phyloP scores from a whole-genome alignment of 2,113 vertebrate genomes.

The Emydura subglobosa region DNA sequence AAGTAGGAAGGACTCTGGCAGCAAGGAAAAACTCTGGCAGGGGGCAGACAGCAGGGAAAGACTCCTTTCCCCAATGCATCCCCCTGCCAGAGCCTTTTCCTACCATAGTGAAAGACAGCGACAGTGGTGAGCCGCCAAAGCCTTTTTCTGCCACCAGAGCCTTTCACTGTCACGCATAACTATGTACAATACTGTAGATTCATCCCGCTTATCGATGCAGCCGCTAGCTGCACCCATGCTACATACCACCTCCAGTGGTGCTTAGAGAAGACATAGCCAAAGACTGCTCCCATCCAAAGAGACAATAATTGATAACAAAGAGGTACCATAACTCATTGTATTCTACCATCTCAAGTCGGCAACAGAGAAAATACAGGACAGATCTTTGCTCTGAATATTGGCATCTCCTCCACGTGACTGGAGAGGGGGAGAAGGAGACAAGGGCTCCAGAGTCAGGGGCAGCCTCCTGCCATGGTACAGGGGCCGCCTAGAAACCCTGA shows the following conservation, averaged over 20 bases:
- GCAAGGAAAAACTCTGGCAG: neutral
- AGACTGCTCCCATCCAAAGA: neutral
- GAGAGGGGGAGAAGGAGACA: neutral
- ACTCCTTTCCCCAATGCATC: neutral
- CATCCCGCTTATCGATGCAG: neutral
- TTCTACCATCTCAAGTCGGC: neutral
- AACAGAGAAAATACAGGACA: neutral
- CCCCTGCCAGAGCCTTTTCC: neutral
- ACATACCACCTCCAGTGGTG: neutral
- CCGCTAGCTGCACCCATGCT: neutral
- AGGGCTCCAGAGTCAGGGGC: neutral
- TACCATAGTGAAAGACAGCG: neutral
- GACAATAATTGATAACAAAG: neutral
- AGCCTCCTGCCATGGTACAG: too few relatives aligned
- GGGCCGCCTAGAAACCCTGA: neutral
- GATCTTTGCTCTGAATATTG: neutral
- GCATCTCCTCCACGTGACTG: neutral
- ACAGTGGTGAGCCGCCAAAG: neutral
- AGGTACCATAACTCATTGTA: neutral
- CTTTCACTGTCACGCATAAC: neutral
- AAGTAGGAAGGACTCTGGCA: neutral
- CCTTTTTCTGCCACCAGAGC: neutral
- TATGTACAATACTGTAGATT: neutral
- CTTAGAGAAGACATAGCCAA: neutral
- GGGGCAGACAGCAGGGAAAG: neutral